These are phyloP conservation scores for Chaunax sp. DNA, from an alignment of 2,797 vertebrate genomes.

Conservation along the genomic window DNA sequence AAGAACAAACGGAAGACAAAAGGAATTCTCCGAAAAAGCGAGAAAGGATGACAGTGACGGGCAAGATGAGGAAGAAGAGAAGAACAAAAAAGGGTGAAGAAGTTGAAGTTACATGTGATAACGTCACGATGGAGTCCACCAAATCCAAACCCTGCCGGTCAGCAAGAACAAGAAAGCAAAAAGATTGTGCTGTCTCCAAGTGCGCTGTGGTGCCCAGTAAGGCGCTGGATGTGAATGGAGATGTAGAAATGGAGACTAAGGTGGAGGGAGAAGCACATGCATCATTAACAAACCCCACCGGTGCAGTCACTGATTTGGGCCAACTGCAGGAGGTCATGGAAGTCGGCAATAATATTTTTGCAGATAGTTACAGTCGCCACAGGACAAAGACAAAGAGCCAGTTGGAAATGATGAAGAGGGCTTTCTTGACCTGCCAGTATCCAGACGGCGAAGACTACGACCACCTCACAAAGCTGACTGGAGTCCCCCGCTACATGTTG, in stretches of 20 bases:
- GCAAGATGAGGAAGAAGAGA: conserved; percentile 9
- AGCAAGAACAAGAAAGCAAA: no score
- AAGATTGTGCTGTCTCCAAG: no score
- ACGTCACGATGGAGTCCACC: background rate
- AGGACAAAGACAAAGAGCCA: conserved; percentile 59
- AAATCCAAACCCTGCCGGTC: no score
- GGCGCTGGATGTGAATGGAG: no score
- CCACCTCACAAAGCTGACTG: conserved; percentile 70
- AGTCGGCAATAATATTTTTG: rapidly evolving
- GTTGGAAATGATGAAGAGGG: conserved; percentile 78
- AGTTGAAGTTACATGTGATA: background rate
- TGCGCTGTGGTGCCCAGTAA: no score
- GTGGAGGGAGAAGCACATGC: background rate
- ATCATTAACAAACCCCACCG: rapidly evolving
- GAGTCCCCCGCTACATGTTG: conserved; percentile 75
- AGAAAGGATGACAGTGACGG: background rate
- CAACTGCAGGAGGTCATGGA: background rate
- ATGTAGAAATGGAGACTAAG: no score
- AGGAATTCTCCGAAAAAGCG: background rate
- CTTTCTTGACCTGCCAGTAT: conserved; percentile 86
- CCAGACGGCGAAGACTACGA: conserved; percentile 81
- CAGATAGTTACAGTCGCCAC: rapidly evolving
- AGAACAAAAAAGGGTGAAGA: background rate
- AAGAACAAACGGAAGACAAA: background rate
- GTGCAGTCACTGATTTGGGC: background rate